Conservation (phyloP, 2,113 vertebrate species). For the Lycaon pictus region DNA sequence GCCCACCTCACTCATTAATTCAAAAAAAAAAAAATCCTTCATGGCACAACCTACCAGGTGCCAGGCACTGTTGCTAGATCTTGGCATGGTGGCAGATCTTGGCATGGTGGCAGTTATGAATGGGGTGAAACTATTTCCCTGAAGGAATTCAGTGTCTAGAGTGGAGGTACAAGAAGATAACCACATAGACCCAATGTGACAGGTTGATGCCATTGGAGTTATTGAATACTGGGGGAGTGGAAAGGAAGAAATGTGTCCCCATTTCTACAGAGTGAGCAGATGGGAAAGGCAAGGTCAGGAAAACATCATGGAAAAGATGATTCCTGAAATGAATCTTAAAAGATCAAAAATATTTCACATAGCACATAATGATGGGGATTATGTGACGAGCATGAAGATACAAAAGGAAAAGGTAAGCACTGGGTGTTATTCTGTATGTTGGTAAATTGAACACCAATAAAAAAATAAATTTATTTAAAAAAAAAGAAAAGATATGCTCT, state of each 20-base stretch:
- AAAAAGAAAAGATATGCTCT: not conserved
- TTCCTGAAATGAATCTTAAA: slow-evolving; percentile 1
- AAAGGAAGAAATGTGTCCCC: not conserved
- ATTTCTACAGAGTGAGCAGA: not conserved
- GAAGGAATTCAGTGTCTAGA: not conserved
- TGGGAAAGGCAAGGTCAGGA: not conserved
- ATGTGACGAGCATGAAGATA: not conserved
- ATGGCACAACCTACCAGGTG: not conserved
- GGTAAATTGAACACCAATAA: too few relatives aligned
- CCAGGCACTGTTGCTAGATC: not conserved
- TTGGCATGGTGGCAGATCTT: not conserved
- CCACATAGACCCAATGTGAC: not conserved
- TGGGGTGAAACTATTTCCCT: not conserved
- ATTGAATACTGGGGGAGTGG: not conserved
- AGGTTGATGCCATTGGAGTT: not conserved
- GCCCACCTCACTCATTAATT: not conserved
- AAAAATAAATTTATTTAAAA: too few relatives aligned
- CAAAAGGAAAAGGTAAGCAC: not conserved
- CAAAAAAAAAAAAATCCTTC: not conserved
- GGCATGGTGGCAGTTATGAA: not conserved
- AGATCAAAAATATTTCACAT: not conserved
- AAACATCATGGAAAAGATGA: not conserved
- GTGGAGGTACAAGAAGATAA: not conserved
- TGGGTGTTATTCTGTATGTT: too few relatives aligned
- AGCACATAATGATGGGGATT: not conserved